A percentile compares a stretch with the other conserved stretches of the same genome.
Conservation (phyloP, 2,888 invertebrate genomes). For the Papilio demoleus region DNA sequence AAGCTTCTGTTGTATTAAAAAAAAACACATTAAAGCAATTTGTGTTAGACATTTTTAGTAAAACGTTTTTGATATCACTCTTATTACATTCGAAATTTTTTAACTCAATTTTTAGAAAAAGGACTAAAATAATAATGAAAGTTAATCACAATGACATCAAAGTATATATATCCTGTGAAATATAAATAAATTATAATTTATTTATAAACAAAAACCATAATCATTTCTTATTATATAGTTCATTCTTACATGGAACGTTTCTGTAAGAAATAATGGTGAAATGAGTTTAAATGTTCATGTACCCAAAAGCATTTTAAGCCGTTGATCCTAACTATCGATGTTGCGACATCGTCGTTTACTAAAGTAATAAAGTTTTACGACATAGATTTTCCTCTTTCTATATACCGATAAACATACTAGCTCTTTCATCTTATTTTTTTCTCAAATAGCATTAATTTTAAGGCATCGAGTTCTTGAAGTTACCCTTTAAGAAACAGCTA, state of each 20-base stretch:
- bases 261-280: slow-evolving; percentile 10
- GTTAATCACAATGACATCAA: too few relatives aligned
- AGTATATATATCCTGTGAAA: too few relatives aligned
- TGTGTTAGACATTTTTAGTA: not conserved
- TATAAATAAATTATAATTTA: too few relatives aligned
- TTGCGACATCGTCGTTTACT: slow-evolving; percentile 14
- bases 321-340: slow-evolving; percentile 22
- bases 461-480: too few relatives aligned
- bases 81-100: too few relatives aligned
- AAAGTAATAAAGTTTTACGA: slow-evolving; percentile 16
- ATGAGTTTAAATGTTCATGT: slow-evolving; percentile 19
- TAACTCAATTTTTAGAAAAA: too few relatives aligned
- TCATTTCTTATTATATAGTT: too few relatives aligned
- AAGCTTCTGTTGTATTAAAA: slow-evolving; percentile 21
- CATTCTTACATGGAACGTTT: too few relatives aligned
- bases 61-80: not conserved
- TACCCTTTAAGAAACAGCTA: too few relatives aligned
- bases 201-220: too few relatives aligned
- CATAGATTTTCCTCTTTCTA: slow-evolving; percentile 21
- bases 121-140: too few relatives aligned
- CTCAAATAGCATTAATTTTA: too few relatives aligned
- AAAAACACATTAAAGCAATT: not conserved
- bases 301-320: slow-evolving; percentile 23
- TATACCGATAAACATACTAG: not conserved
- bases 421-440: not conserved